phyloP scores from a whole-genome alignment of 1,140 invertebrate genomes.

The Brachionus angularis region DNA sequence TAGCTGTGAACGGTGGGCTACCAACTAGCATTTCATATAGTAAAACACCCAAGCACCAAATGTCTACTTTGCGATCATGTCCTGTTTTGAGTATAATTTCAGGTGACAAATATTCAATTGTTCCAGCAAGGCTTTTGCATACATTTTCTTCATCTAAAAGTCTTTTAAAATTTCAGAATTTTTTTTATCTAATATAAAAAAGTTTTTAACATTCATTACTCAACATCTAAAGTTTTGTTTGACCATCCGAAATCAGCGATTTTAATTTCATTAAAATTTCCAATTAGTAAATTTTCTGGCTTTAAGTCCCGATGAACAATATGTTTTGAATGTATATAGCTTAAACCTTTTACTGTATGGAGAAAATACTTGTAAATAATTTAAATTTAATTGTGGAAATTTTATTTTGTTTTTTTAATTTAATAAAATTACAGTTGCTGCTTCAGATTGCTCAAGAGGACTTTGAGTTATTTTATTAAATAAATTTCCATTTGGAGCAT shows the following conservation, averaged over 20 bases:
- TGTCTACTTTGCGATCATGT: constrained; percentile 92
- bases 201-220: not conserved
- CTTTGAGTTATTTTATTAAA: constrained; percentile 59
- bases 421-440: not conserved
- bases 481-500: constrained; percentile 81
- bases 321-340: constrained; percentile 14
- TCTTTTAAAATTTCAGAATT: no score
- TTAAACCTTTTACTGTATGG: not conserved
- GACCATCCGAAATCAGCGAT: constrained; percentile 37
- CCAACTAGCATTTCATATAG: constrained; percentile 99
- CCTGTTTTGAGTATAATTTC: constrained; percentile 85
- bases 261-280: constrained; percentile 8
- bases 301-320: constrained; percentile 39
- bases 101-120: constrained; percentile 53
- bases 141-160: constrained; percentile 61
- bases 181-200: not conserved
- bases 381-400: not conserved
- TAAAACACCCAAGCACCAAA: constrained; percentile 82
- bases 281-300: constrained; percentile 37
- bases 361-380: not conserved
- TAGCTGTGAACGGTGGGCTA: constrained; percentile 72
- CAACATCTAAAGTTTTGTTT: not conserved
- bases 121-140: constrained; percentile 86
- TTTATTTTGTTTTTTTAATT: not conserved
- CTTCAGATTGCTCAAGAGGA: not conserved